Evolutionary conservation across 1,140 invertebrate species (phyloP), one percentile per base, ranked within the genome.

Genomic region (Ditylenchus dipsaci): DNA sequence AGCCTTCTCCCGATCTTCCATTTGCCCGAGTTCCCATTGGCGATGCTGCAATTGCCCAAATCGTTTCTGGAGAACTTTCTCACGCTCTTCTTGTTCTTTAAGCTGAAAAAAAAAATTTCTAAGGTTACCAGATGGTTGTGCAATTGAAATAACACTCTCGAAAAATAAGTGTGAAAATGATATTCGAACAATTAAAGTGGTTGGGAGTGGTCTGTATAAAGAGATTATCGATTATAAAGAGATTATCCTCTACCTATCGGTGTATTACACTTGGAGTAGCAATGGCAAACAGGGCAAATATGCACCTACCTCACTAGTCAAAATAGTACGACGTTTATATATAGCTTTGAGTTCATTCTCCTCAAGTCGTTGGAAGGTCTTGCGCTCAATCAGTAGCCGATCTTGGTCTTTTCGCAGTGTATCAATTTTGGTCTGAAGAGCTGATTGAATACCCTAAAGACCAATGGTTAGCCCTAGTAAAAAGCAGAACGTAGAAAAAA

Each of bases 351-450:
- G 88, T 85, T 98, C 95, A 83, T 95, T 91, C 42, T 91, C 88
- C 23, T 73, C 73, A n/a, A 81, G 63, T 26, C 80, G 62, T 45
- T 68, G 62, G 68, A 97, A 98, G 0, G 95, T 97, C 23, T 91
- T 91, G 60, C 92, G 84, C 82, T 97, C 94, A 78, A 93, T 90
- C 82, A 97, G 92, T 45, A 92, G 89, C 82, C 95, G 91, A 62
- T 95, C 91, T 74, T 89, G 88, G 3, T 91, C 83, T 74, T 96
- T 93, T 71, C 90, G 88, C 8, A 93, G 86, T 80, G 94, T 92
- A 84, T 97, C 96, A 0, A 77, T 43, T 60, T 80, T 82, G n/a
- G 57, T 63, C 17, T 53, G 43, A 15, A 79, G 58, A 56, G 67
- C 69, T 56, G 65, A 38, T 59, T 76, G 58, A 56, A 81, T 80